Evolutionary conservation across 2,797 vertebrate genomes (phyloP).

Genomic region (Xenopus petersii): DNA sequence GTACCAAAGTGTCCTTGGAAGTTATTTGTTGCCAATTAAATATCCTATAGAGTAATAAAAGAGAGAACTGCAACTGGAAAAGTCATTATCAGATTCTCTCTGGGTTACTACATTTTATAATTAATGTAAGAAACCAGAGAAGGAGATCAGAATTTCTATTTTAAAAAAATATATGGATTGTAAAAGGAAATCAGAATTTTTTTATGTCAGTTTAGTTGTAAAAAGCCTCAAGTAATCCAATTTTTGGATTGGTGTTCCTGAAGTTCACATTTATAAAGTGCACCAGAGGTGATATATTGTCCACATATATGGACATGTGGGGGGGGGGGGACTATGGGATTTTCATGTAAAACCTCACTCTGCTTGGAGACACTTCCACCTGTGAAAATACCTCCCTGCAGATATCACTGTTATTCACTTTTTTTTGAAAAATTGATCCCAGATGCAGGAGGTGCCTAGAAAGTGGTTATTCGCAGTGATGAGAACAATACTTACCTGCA

Average conservation of each 20-base stretch:
- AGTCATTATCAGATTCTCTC: constrained; percentile 4
- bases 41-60: too few species aligned
- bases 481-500: neutral
- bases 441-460: constrained; percentile 6
- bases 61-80: neutral
- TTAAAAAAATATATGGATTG: neutral
- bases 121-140: constrained; percentile 10
- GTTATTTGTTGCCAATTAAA: too few species aligned
- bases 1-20: too few species aligned
- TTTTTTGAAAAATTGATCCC: constrained; percentile 20
- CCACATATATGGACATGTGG: constrained; percentile 4
- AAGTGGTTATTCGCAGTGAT: neutral
- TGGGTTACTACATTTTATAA: constrained; percentile 17
- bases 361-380: constrained; percentile 1
- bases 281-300: constrained; percentile 8
- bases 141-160: neutral
- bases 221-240: neutral
- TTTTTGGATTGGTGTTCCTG: neutral
- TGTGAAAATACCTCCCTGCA: constrained; percentile 24
- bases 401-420: constrained; percentile 7
- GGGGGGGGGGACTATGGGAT: constrained; percentile 12
- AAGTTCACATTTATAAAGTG: neutral
- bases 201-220: neutral
- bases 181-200: neutral
- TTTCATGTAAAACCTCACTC: constrained; percentile 22